Percentiles rank a stretch among this genome's conserved stretches.
Evolutionary conservation across 2,888 invertebrate species (phyloP).

Genomic region (Schizotus pectinicornis): DNA sequence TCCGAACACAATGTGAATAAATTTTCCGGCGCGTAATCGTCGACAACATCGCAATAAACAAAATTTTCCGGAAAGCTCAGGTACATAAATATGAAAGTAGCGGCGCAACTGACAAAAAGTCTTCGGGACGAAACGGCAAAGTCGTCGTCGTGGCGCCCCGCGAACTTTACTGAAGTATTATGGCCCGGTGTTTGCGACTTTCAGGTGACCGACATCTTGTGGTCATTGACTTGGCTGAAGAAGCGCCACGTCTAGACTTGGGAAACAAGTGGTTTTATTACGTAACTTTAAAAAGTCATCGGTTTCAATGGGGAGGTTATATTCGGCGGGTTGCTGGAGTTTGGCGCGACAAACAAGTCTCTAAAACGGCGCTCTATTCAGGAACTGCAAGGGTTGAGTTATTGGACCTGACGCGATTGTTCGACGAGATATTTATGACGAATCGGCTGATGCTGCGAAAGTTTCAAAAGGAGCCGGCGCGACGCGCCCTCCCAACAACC

Average conservation of each 20-base stretch:
- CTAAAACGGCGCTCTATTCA: too few relatives aligned
- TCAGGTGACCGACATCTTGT: constrained; percentile 47
- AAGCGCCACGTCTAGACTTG: constrained; percentile 45
- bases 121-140: constrained; percentile 18
- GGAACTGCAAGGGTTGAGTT: too few relatives aligned
- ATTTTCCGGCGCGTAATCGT: neutral
- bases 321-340: too few relatives aligned
- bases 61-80: too few relatives aligned
- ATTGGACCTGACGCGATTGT: too few relatives aligned
- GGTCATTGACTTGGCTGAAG: constrained; percentile 46
- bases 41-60: too few relatives aligned
- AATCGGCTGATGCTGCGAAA: too few relatives aligned
- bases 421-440: too few relatives aligned
- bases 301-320: constrained; percentile 11
- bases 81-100: constrained; percentile 17
- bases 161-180: constrained; percentile 35
- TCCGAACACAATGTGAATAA: neutral
- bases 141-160: constrained; percentile 36
- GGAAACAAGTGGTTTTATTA: constrained; percentile 42
- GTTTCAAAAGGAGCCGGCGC: too few relatives aligned
- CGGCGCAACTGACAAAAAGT: constrained; percentile 21
- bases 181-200: constrained; percentile 34
- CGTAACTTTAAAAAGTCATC: constrained; percentile 39
- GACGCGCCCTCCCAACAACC: too few relatives aligned
- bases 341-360: too few relatives aligned